A percentile compares a stretch with the other conserved stretches of the same genome.
Conservation (phyloP, 2,797 vertebrate genomes). For the Ptychadena robeensis region DNA sequence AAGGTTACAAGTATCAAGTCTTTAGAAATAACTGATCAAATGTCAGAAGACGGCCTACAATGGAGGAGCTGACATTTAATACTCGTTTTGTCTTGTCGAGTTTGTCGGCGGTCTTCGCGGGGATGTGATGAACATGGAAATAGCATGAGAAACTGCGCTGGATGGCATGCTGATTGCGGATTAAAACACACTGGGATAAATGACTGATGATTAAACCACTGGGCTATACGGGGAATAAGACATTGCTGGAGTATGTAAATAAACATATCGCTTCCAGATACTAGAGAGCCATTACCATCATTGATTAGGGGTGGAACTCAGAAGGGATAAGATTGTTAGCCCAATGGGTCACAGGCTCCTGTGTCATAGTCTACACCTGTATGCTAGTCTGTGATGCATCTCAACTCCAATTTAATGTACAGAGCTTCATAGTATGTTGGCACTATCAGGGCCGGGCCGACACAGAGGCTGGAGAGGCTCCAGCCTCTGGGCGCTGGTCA, state of each 20-base stretch:
- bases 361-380: too few species aligned
- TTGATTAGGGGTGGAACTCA: too few species aligned
- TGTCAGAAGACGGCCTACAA: slow-evolving; percentile 28
- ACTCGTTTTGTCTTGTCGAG: slow-evolving; percentile 16
- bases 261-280: too few species aligned
- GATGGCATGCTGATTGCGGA: neutral
- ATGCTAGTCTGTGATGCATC: too few species aligned
- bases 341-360: too few species aligned
- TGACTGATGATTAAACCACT: neutral
- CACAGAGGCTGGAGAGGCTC: too few species aligned
- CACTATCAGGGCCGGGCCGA: too few species aligned
- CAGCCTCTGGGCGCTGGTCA: too few species aligned
- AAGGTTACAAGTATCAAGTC: slow-evolving; percentile 36
- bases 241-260: neutral
- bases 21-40: slow-evolving; percentile 48
- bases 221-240: neutral
- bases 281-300: too few species aligned
- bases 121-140: slow-evolving; percentile 25
- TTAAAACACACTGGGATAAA: neutral
- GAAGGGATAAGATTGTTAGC: too few species aligned
- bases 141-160: slow-evolving; percentile 1
- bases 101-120: neutral
- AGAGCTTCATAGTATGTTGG: too few species aligned
- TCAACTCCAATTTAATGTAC: too few species aligned
- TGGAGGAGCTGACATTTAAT: slow-evolving; percentile 30